Evolutionary conservation across 1,140 invertebrate species (phyloP).

Genomic region (Bradynema listronoti): DNA sequence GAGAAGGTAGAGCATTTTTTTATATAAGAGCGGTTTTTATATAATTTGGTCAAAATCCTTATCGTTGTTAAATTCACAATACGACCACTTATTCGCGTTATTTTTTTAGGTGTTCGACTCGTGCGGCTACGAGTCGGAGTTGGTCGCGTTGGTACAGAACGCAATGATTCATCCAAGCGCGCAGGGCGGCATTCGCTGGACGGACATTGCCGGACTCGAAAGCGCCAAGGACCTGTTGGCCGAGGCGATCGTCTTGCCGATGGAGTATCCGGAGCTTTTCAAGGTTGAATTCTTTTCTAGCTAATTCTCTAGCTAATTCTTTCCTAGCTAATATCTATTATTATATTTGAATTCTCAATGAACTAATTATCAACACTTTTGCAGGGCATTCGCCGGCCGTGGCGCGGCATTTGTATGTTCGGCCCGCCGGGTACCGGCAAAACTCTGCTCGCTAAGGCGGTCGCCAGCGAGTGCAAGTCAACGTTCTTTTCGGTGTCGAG

Average conservation of each 20-base stretch:
- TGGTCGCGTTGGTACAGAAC: conserved; percentile 76
- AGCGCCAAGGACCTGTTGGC: conserved; percentile 97
- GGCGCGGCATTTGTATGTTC: conserved; percentile 60
- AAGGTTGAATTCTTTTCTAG: conserved; percentile 1
- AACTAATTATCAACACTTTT: conserved; percentile 67
- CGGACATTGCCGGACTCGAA: conserved; percentile 92
- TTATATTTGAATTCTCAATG: no score
- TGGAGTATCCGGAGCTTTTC: conserved; percentile 96
- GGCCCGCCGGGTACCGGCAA: conserved; percentile 96
- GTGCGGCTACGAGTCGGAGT: conserved; percentile 77
- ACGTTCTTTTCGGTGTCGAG: conserved; percentile 99
- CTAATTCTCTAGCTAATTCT: no score
- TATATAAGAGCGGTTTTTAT: neutral
- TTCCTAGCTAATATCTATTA: no score
- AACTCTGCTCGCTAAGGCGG: conserved; percentile 97
- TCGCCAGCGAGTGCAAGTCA: conserved; percentile 96
- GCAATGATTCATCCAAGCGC: conserved; percentile 92
- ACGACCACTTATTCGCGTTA: neutral
- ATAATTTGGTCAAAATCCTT: neutral
- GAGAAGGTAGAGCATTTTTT: no score
- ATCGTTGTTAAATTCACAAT: neutral
- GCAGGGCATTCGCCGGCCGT: conserved; percentile 53
- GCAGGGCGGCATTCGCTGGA: conserved; percentile 72
- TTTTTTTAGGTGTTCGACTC: conserved; percentile 73
- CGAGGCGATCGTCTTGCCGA: conserved; percentile 96